Base-by-base conservation (phyloP, 1,140 invertebrate species). In the Temnothorax curvispinosus region DNA sequence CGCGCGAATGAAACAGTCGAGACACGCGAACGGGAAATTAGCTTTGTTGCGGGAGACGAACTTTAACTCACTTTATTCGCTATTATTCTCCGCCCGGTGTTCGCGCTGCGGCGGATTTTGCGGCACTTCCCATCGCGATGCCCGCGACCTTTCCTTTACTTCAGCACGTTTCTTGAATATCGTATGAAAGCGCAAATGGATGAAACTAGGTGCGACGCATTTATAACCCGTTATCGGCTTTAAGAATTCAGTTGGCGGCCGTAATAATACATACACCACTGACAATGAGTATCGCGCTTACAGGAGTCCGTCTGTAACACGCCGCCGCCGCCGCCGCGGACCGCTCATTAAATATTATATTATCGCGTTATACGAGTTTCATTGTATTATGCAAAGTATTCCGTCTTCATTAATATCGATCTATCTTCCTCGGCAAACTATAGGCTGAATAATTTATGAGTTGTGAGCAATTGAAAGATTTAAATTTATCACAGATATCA, bases 21-120 rank as follows among this genome's bases (percentile, higher is more conserved):
- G 52, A 78, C 82, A 85, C 82, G 82, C 82, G 74, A 86, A 86
- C 85, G 75, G 85, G 85, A 86, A 86, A 86, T 81, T 81, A 86
- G 64, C 76, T 86, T 82, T 81, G 85, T 69, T 80, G 85, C 9
- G 32, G 41, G 52, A 74, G 71, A 56, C 78, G 78, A 84, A 84
- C 74, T 86, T 86, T 86, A 74, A 88, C 76, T 86, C 75, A 67
- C 86, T 87, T 87, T 85, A 75, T 88, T 88, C 74, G 50, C 69
- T 74, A 84, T 84, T 84, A 84, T 84, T 84, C 80, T 75, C 41
- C n/a, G 47, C 21, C 13, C 18, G 38, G 41, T 62, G 58, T 75
- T 60, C 41, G 44, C 54, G 52, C 44, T 75, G 69, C 80, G 69
- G 41, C 54, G 41, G 69, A 84, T 75, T 75, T 84, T 84, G 69